Evolutionary conservation across 2,113 vertebrate genomes (phyloP).

Genomic region (Morone chrysops): DNA sequence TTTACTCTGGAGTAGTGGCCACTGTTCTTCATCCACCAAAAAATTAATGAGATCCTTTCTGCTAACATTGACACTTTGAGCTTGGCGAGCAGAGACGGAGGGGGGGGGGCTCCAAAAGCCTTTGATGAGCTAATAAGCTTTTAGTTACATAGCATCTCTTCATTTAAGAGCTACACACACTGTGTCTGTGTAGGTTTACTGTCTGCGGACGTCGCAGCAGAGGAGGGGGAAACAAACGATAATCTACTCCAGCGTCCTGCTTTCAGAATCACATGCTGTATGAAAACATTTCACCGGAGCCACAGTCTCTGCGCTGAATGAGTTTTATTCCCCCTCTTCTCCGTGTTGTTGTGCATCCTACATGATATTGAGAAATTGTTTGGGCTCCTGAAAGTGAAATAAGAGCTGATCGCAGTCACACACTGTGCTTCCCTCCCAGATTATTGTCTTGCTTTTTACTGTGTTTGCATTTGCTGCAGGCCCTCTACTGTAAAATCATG

Average conservation of each 20-base stretch:
- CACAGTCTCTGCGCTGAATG: slow-evolving; percentile 19
- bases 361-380: slow-evolving; percentile 66
- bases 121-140: slow-evolving; percentile 66
- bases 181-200: slow-evolving; percentile 9
- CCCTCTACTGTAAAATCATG: slow-evolving; percentile 83
- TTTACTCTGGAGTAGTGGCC: slow-evolving; percentile 63
- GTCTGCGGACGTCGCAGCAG: slow-evolving; percentile 8
- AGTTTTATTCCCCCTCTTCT: slow-evolving; percentile 36
- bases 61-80: slow-evolving; percentile 75
- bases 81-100: slow-evolving; percentile 6
- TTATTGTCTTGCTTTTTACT: slow-evolving; percentile 67
- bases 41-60: slow-evolving; percentile 76
- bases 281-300: slow-evolving; percentile 43
- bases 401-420: slow-evolving; percentile 67
- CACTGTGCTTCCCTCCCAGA: slow-evolving; percentile 48
- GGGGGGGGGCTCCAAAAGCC: slow-evolving; percentile 1
- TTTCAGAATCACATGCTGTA: not conserved
- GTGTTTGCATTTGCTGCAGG: slow-evolving; percentile 64
- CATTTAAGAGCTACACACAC: slow-evolving; percentile 32
- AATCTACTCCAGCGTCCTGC: not conserved
- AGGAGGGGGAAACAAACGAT: slow-evolving; percentile 20
- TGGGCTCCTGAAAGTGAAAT: slow-evolving; percentile 67
- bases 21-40: slow-evolving; percentile 64
- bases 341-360: slow-evolving; percentile 30
- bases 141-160: slow-evolving; percentile 50